Conservation (phyloP, 2,888 invertebrate species). For the Siphonodentalium dalli region DNA sequence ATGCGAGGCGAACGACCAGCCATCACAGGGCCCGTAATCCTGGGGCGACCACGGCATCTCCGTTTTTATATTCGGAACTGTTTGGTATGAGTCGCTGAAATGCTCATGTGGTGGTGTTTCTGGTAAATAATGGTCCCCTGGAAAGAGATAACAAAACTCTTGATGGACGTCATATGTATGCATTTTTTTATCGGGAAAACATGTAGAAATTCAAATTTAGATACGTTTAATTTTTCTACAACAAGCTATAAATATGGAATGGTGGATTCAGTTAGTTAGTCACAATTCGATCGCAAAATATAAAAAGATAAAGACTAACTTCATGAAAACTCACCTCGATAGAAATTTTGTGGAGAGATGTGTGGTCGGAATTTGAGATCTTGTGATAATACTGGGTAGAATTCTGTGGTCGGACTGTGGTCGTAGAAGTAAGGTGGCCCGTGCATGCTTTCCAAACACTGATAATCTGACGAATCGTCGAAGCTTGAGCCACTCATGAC, state of each 20-base stretch:
- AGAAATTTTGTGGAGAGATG: constrained; percentile 34
- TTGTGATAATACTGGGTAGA: constrained; percentile 75
- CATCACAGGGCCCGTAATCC: constrained; percentile 59
- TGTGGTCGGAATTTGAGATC: constrained; percentile 77
- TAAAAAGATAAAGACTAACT: no score
- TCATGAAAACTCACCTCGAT: constrained; percentile 35
- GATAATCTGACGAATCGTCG: constrained; percentile 62
- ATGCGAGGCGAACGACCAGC: no score
- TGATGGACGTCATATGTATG: no score
- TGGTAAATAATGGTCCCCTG: no score
- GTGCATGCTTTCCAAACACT: constrained; percentile 70
- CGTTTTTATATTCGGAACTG: constrained; percentile 71
- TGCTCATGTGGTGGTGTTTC: no score
- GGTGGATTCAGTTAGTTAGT: no score
- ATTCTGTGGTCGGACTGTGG: constrained; percentile 73
- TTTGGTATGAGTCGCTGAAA: constrained; percentile 78
- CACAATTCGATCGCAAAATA: no score
- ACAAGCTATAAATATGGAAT: no score
- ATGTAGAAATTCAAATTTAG: no score
- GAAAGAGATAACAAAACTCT: no score
- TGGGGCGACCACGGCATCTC: constrained; percentile 48
- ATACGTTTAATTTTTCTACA: no score
- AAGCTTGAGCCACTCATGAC: constrained; percentile 46
- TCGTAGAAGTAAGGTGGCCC: constrained; percentile 71
- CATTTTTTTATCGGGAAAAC: no score